A percentile compares a stretch with the other conserved stretches of the same genome.
Conservation (phyloP, 2,888 invertebrate species). For the Lasioglossum morio region DNA sequence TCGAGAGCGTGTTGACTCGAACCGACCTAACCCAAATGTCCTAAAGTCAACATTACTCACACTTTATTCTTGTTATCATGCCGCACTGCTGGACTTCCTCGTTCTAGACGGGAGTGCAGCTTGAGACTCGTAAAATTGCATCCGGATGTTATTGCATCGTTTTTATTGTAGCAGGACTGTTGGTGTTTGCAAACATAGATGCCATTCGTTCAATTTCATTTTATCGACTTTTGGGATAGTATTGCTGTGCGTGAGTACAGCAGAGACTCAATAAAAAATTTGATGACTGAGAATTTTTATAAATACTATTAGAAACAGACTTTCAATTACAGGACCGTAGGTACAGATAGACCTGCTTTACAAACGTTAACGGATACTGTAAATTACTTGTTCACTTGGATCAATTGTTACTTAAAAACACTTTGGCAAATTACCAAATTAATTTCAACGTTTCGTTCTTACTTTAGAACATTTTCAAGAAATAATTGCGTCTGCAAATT, state of each 20-base stretch:
- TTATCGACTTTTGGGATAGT: not conserved
- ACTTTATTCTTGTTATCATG: not conserved
- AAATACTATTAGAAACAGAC: too few relatives aligned
- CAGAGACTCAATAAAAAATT: not conserved
- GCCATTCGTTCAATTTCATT: not conserved
- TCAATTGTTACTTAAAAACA: too few relatives aligned
- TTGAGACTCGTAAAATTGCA: not conserved
- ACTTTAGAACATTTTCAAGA: too few relatives aligned
- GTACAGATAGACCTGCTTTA: too few relatives aligned
- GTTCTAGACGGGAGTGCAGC: not conserved
- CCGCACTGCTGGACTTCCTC: not conserved
- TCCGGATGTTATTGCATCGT: not conserved
- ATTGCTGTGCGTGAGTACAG: too few relatives aligned
- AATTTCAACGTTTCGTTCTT: too few relatives aligned
- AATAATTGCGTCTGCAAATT: too few relatives aligned
- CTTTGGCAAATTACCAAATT: too few relatives aligned
- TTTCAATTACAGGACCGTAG: too few relatives aligned
- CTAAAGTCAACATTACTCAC: not conserved
- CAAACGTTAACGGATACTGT: too few relatives aligned
- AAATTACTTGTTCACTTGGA: too few relatives aligned
- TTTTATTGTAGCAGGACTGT: not conserved
- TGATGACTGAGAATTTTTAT: too few relatives aligned
- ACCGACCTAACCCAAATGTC: not conserved
- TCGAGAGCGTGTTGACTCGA: not conserved
- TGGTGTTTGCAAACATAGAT: not conserved